Base-by-base conservation (phyloP, 2,113 vertebrate genomes). In the Chascanopsetta lugubris region DNA sequence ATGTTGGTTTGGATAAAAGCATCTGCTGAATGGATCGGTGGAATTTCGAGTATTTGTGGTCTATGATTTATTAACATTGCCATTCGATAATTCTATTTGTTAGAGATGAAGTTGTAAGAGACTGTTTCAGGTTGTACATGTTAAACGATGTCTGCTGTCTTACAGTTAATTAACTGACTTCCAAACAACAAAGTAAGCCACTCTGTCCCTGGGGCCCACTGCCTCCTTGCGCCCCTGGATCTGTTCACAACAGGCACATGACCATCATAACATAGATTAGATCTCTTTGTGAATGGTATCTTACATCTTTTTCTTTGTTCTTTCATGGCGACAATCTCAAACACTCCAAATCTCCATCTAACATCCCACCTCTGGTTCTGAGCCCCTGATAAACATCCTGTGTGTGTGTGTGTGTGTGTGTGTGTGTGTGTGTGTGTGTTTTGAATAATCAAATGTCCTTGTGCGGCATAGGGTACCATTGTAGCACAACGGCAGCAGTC, bases 401-500 rank as follows among this genome's bases (percentile, higher is more conserved):
- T 17, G 29, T 30, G 55, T 34, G 29, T 34, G 38, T 53, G 21
- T 45, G 38, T 63, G 25, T 30, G 53, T 40, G n/a, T n/a, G n/a
- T 30, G 17, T 17, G 29, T 30, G 55, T 34, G 29, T 34, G 38
- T 53, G 21, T 45, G 38, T 63, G 25, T 30, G 53, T 40, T 86
- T 88, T 88, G 84, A 84, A 84, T 90, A 88, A 79, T 76, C 83
- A 89, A 88, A 89, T 89, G 38, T 61, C 62, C 38, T 6, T 2
- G 29, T 40, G 29, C 3, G 17, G 26, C 43, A 13, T 43, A 17
- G 70, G 59, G 46, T 76, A 69, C 21, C 27, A n/a, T 54, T 29
- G 47, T 17, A 24, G 43, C 18, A 48, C 34, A 38, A 30, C 43
- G 1, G 30, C 25, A 55, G 55, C 66, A 68, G 59, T 57, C 58